Percentiles rank a stretch among this genome's conserved stretches.
These are phyloP conservation scores for Xenops minutus DNA, from an alignment of 2,797 vertebrate genomes.

Conservation along the genomic window DNA sequence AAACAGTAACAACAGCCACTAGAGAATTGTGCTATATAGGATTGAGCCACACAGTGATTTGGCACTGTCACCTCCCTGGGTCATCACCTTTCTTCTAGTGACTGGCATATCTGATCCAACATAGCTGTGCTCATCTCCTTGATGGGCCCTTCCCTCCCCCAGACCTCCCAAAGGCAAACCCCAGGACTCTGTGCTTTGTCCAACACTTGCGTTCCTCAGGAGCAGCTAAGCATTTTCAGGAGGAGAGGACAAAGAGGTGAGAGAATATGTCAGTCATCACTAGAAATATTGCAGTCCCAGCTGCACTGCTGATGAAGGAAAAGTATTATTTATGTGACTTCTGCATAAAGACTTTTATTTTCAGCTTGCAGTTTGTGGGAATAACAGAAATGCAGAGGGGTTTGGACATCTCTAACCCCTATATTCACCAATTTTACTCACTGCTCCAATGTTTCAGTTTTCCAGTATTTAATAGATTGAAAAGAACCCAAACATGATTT, in stretches of 20 bases:
- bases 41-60: not conserved
- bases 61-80: not conserved
- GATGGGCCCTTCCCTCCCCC: not conserved
- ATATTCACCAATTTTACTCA: not conserved
- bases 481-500: not conserved
- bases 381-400: not conserved
- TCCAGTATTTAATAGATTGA: not conserved
- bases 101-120: conserved; percentile 36
- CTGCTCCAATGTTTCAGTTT: not conserved
- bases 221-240: conserved; percentile 56
- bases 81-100: conserved; percentile 9
- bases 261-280: conserved; percentile 33
- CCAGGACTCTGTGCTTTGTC: conserved; percentile 8
- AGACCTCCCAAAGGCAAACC: conserved; percentile 51
- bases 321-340: not conserved
- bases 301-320: not conserved
- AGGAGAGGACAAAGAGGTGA: conserved; percentile 65
- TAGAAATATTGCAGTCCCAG: not conserved
- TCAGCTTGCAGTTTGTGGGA: not conserved
- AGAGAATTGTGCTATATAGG: not conserved
- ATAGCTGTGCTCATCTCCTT: conserved; percentile 2
- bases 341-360: conserved; percentile 8
- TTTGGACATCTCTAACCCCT: not conserved
- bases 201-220: not conserved
- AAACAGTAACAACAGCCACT: not conserved